Conservation (phyloP, 2,113 vertebrate species). For the Platysteira castanea region DNA sequence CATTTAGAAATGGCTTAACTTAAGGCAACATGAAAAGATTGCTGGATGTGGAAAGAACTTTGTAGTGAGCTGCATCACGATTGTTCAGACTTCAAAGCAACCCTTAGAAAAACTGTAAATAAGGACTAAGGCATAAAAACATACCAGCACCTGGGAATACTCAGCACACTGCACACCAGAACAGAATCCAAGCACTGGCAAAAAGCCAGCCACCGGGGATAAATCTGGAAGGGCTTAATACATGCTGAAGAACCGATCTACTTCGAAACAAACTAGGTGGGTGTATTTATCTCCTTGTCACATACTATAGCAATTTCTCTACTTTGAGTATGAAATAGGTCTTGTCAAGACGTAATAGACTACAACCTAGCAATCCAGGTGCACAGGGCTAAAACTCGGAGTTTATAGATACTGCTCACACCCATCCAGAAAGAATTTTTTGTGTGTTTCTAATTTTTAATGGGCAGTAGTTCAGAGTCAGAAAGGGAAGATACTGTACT, state of each 20-base stretch:
- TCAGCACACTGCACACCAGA: conserved; percentile 70
- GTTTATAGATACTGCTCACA: neutral
- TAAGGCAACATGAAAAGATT: conserved; percentile 38
- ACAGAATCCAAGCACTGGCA: conserved; percentile 59
- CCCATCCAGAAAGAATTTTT: neutral
- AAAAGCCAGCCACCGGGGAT: conserved; percentile 56
- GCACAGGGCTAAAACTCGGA: neutral
- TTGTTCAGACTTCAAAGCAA: conserved; percentile 75
- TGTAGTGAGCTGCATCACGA: conserved; percentile 26
- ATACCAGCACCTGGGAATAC: conserved; percentile 73
- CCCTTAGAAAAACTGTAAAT: conserved; percentile 74
- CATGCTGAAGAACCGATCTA: conserved; percentile 41
- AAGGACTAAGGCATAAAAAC: conserved; percentile 71
- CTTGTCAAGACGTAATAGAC: conserved; percentile 8
- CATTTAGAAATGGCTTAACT: conserved; percentile 23
- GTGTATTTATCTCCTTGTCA: conserved; percentile 65
- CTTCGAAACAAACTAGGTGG: conserved; percentile 61
- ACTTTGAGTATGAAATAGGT: conserved; percentile 57
- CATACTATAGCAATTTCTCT: conserved; percentile 47
- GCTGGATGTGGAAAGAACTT: conserved; percentile 50
- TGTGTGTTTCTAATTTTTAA: neutral
- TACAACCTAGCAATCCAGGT: neutral
- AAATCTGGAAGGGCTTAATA: conserved; percentile 74
- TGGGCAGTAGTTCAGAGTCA: neutral
- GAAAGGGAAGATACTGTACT: neutral